Conservation (phyloP, 1,140 invertebrate genomes). For the Drosophila quadrilineata region DNA sequence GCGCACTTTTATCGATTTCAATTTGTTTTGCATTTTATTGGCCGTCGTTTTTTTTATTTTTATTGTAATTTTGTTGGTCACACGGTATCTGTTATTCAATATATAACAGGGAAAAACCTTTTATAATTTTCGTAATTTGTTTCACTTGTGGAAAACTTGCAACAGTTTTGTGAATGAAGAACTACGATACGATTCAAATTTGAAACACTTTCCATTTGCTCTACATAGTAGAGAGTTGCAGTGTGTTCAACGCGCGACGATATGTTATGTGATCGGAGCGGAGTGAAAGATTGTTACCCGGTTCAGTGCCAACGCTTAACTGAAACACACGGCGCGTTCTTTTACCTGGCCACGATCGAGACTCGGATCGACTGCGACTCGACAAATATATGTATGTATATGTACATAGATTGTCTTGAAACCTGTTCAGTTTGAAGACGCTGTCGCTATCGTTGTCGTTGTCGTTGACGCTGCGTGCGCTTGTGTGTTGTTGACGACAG, state of each 20-base stretch:
- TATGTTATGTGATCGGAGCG: slow-evolving; percentile 42
- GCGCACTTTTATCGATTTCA: slow-evolving; percentile 48
- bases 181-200: not conserved
- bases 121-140: slow-evolving; percentile 9
- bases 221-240: slow-evolving; percentile 26
- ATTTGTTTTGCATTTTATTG: slow-evolving; percentile 44
- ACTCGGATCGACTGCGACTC: slow-evolving; percentile 36
- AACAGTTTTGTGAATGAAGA: slow-evolving; percentile 29
- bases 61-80: not conserved
- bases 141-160: slow-evolving; percentile 22
- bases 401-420: too few species aligned
- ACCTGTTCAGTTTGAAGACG: slow-evolving; percentile 36
- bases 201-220: slow-evolving; percentile 30
- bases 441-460: slow-evolving; percentile 12
- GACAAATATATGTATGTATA: slow-evolving; percentile 45
- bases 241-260: slow-evolving; percentile 5
- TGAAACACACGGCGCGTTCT: slow-evolving; percentile 77
- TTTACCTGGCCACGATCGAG: slow-evolving; percentile 52
- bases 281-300: slow-evolving; percentile 80
- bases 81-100: not conserved
- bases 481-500: slow-evolving; percentile 58
- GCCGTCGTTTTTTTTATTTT: slow-evolving; percentile 5
- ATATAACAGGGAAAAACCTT: slow-evolving; percentile 1
- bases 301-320: slow-evolving; percentile 79
- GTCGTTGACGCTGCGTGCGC: slow-evolving; percentile 25